phyloP scores from a whole-genome alignment of 2,113 vertebrate genomes.

The Heteronetta atricapilla region DNA sequence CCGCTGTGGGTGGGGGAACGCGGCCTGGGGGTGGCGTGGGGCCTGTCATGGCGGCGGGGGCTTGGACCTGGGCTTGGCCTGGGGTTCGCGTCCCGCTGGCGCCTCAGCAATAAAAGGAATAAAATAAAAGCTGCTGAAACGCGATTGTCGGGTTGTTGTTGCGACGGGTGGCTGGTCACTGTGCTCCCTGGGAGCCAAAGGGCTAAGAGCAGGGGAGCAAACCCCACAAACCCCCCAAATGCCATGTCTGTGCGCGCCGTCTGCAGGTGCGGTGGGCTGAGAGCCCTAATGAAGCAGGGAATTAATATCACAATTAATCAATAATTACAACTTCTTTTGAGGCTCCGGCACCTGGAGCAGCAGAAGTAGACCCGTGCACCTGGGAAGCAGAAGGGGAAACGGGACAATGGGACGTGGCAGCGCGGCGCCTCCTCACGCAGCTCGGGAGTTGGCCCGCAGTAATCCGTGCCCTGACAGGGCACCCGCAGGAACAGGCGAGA shows the following conservation, averaged over 20 bases:
- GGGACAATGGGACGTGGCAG: background rate
- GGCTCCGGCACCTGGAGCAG: background rate
- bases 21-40: fast-evolving
- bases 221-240: background rate
- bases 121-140: background rate
- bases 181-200: fast-evolving
- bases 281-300: background rate
- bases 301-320: background rate
- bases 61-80: too few species aligned
- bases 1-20: fast-evolving
- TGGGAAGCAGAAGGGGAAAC: constrained; percentile 51
- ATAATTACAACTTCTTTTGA: background rate
- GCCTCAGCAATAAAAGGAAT: too few species aligned
- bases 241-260: background rate
- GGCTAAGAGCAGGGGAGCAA: background rate
- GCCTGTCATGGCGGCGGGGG: background rate
- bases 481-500: background rate
- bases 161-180: fast-evolving
- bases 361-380: background rate
- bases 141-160: background rate
- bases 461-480: background rate
- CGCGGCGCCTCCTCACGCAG: background rate
- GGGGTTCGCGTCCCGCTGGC: background rate
- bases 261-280: fast-evolving
- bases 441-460: fast-evolving